phyloP scores from a whole-genome alignment of 2,797 vertebrate genomes.

The Acanthopagrus latus region DNA sequence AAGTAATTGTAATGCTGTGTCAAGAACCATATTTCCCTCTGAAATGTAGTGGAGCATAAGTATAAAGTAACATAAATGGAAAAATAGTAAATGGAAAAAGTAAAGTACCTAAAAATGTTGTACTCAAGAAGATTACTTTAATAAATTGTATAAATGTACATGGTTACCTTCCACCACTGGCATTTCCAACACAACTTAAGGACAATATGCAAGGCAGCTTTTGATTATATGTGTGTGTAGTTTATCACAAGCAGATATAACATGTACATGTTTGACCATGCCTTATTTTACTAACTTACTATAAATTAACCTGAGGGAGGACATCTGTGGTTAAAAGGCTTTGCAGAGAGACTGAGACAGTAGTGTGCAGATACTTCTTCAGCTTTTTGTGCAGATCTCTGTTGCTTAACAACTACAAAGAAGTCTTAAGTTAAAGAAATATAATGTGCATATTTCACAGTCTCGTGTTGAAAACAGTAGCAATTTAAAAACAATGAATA shows the following conservation, averaged over 20 bases:
- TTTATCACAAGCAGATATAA: background rate
- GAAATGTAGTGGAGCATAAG: background rate
- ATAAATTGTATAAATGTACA: background rate
- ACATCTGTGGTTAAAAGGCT: background rate
- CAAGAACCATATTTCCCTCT: background rate
- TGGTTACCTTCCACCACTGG: background rate
- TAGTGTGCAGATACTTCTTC: background rate
- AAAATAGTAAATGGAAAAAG: background rate
- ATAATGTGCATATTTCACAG: background rate
- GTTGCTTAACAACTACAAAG: background rate
- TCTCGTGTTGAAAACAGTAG: background rate
- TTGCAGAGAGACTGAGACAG: no score
- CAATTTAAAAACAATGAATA: background rate
- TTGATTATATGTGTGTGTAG: background rate
- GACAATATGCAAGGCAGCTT: background rate
- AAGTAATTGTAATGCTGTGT: background rate
- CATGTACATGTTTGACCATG: background rate
- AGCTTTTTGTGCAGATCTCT: background rate
- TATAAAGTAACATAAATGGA: background rate
- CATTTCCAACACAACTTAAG: background rate
- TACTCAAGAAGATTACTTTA: background rate
- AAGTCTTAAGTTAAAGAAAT: background rate
- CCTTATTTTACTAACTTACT: background rate
- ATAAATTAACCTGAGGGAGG: background rate
- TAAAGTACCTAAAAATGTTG: background rate